Conservation (phyloP, 2,797 vertebrate species). For the Pteronotus mesoamericanus region DNA sequence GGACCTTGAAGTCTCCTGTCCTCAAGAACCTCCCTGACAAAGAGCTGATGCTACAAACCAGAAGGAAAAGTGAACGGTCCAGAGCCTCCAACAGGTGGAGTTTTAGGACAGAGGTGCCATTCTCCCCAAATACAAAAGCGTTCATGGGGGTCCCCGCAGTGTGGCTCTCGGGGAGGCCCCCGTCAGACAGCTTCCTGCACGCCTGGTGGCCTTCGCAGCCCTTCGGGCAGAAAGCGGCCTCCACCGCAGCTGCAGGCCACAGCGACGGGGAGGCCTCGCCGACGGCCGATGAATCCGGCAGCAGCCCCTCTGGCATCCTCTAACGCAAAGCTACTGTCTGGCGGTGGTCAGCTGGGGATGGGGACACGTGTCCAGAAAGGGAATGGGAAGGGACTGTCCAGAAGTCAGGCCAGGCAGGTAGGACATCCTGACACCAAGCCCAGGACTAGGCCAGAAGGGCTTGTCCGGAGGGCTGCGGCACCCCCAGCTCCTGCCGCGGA, state of each 20-base stretch:
- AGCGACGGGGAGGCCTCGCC: constrained; percentile 45
- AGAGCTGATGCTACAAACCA: not conserved
- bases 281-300: constrained; percentile 68
- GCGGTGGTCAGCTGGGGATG: constrained; percentile 38
- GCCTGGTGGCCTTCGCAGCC: not conserved
- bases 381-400: not conserved
- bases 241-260: rapidly evolving
- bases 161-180: rapidly evolving
- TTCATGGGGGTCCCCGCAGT: not conserved
- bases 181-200: not conserved
- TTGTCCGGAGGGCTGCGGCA: not conserved
- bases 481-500: not conserved
- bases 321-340: constrained; percentile 21
- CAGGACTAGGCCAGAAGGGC: not conserved
- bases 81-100: not conserved
- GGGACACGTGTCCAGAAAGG: constrained; percentile 50
- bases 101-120: not conserved
- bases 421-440: not conserved
- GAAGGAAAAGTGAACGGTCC: not conserved
- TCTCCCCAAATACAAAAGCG: not conserved
- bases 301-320: constrained; percentile 59
- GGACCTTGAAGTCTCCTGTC: not conserved
- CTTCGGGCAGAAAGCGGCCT: not conserved
- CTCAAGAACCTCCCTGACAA: not conserved
- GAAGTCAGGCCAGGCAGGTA: not conserved